Evolutionary conservation across 2,113 vertebrate species (phyloP), one percentile per base, ranked within the genome.

Genomic region (Tylochromis polylepis): DNA sequence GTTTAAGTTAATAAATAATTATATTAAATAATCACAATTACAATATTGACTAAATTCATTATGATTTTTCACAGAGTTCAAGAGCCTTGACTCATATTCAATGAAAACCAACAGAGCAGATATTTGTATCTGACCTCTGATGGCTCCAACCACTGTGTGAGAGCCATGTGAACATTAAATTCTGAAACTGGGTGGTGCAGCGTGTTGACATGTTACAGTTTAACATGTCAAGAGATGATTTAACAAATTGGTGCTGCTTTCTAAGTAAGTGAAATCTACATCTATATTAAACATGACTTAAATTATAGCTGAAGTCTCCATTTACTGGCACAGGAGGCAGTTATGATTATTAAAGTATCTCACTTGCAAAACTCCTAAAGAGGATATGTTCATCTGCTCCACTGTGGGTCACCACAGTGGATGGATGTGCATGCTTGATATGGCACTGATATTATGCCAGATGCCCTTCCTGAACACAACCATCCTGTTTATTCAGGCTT

Each of bases 151-250:
- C 20, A 15, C 11, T 72, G 83, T 79, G 24, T 27, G 79, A 18
- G 57, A 90, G 84, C 87, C 86, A 92, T 81, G 53, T 85, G 24
- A 91, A 78, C 78, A 65, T 70, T n/a, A n/a, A n/a, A 86, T 60
- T 86, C 78, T 81, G 83, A 89, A 92, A 93, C 82, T 85, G 81
- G 85, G 60, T 38, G 60, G 36, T 65, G 11, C 18, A 65, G 18
- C 31, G n/a, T 38, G 60, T 12, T n/a, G 31, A 65, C 36, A 65
- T 65, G 31, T 65, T 65, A 38, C 60, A 65, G 15, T 20, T 51
- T 27, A 75, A 75, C 27, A 49, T 29, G 15, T 75, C 15, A 24
- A 60, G 4, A 24, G 16, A 22, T 56, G 20, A 5, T 10, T 43
- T 51, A 16, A 49, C 9, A 34, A 11, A 34, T 4, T 60, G n/a